These are phyloP conservation scores for Acronicta alni DNA, from an alignment of 2,888 invertebrate genomes.

Conservation along the genomic window DNA sequence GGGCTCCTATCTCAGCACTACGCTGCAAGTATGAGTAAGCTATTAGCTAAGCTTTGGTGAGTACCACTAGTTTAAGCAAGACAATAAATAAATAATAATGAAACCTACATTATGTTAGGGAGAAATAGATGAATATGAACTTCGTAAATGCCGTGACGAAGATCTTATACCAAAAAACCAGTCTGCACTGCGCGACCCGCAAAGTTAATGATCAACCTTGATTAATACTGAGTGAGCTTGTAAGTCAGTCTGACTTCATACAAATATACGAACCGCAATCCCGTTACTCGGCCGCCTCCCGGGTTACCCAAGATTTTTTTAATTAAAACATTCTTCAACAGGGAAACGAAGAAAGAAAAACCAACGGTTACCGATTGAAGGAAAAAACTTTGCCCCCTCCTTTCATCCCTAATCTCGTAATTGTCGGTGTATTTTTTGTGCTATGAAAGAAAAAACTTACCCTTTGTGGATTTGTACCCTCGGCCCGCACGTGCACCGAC, in stretches of 20 bases:
- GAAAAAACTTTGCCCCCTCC: slow-evolving; percentile 70
- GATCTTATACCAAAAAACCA: slow-evolving; percentile 27
- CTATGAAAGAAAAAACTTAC: slow-evolving; percentile 76
- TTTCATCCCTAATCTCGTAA: slow-evolving; percentile 84
- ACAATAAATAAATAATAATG: too few relatives aligned
- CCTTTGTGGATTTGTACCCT: slow-evolving; percentile 82
- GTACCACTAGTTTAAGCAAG: too few relatives aligned
- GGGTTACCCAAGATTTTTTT: slow-evolving; percentile 68
- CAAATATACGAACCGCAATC: slow-evolving; percentile 64
- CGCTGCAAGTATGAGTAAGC: too few relatives aligned
- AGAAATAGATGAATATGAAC: too few relatives aligned
- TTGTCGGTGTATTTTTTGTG: slow-evolving; percentile 81
- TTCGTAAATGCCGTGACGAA: slow-evolving; percentile 9
- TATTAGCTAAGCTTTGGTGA: too few relatives aligned
- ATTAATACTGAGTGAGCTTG: slow-evolving; percentile 64
- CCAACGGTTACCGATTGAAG: slow-evolving; percentile 69
- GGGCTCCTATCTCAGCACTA: too few relatives aligned
- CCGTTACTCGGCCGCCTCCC: slow-evolving; percentile 56
- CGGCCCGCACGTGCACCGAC: slow-evolving; percentile 82
- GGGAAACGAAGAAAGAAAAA: slow-evolving; percentile 69
- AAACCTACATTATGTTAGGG: too few relatives aligned
- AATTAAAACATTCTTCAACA: slow-evolving; percentile 76
- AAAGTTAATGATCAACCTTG: slow-evolving; percentile 66
- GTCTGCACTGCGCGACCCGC: slow-evolving; percentile 46
- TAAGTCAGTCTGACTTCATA: slow-evolving; percentile 59